These are phyloP conservation scores for Phalacrocorax brasilianus DNA, from an alignment of 2,113 vertebrate genomes.

Conservation along the genomic window DNA sequence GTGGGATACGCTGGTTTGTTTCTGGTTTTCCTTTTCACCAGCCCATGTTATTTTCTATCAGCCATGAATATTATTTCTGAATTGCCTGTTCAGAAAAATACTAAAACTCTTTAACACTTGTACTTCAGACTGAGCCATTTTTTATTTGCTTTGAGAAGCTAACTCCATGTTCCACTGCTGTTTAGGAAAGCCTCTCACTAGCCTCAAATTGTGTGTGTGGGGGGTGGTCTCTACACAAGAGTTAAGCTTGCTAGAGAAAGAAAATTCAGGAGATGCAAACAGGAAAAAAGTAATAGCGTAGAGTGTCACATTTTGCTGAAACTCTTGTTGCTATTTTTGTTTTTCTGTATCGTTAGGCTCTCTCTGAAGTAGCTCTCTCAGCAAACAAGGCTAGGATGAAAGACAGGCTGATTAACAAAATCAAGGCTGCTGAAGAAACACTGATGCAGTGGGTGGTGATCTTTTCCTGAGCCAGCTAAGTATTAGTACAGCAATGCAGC, in stretches of 20 bases:
- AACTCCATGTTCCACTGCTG: neutral
- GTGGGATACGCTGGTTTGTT: neutral
- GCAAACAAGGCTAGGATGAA: conserved; percentile 49
- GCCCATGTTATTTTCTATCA: neutral
- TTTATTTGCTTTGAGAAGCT: neutral
- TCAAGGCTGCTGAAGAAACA: conserved; percentile 24
- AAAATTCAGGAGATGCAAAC: conserved; percentile 11
- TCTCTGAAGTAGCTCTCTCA: conserved; percentile 48
- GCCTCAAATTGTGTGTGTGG: neutral
- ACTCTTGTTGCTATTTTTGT: conserved; percentile 44
- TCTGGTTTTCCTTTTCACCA: neutral
- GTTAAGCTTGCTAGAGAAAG: neutral
- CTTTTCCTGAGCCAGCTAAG: neutral
- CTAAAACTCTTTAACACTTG: neutral
- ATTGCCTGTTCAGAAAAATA: neutral
- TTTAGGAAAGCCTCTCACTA: neutral
- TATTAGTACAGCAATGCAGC: neutral
- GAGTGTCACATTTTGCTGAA: conserved; percentile 32
- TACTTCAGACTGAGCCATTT: neutral
- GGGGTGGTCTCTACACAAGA: neutral
- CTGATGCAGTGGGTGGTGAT: conserved; percentile 10
- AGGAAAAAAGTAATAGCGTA: neutral
- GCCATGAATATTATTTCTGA: neutral
- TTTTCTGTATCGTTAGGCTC: neutral
- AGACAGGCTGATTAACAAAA: conserved; percentile 57